Percentiles rank a stretch among this genome's conserved stretches.
phyloP scores from a whole-genome alignment of 2,888 invertebrate genomes.

The Ormyrus thymus region DNA sequence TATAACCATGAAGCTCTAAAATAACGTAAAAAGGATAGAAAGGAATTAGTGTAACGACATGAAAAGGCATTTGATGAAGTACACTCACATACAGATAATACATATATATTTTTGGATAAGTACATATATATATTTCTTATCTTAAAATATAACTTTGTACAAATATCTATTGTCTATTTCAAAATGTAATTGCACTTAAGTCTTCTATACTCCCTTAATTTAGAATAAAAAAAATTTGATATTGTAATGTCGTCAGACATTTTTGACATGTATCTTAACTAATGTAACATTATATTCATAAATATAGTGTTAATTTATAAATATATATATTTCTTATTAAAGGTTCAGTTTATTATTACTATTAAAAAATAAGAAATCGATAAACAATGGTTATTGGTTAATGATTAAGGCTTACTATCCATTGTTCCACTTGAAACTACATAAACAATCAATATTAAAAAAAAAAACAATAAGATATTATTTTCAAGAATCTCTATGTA shows the following conservation, averaged over 20 bases:
- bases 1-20: slow-evolving; percentile 2
- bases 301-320: slow-evolving; percentile 43
- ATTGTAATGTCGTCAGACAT: slow-evolving; percentile 28
- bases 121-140: slow-evolving; percentile 52
- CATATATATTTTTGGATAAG: slow-evolving; percentile 48
- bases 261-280: slow-evolving; percentile 34
- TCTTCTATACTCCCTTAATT: slow-evolving; percentile 53
- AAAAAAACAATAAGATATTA: slow-evolving; percentile 35
- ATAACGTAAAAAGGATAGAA: slow-evolving; percentile 8
- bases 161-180: slow-evolving; percentile 39
- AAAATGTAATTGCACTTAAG: slow-evolving; percentile 56
- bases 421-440: slow-evolving; percentile 27
- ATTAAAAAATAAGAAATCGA: slow-evolving; percentile 24
- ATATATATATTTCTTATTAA: slow-evolving; percentile 31
- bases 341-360: slow-evolving; percentile 19
- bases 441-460: slow-evolving; percentile 43
- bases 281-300: slow-evolving; percentile 41
- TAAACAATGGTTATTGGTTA: slow-evolving; percentile 29
- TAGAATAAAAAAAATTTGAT: slow-evolving; percentile 41
- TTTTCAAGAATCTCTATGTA: slow-evolving; percentile 38
- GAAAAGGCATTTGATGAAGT: slow-evolving; percentile 35
- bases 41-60: slow-evolving; percentile 11
- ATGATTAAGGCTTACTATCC: slow-evolving; percentile 33
- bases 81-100: slow-evolving; percentile 40
- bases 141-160: slow-evolving; percentile 55